Evolutionary conservation across 2,113 vertebrate species (phyloP).

Genomic region (Paramisgurnus dabryanus): DNA sequence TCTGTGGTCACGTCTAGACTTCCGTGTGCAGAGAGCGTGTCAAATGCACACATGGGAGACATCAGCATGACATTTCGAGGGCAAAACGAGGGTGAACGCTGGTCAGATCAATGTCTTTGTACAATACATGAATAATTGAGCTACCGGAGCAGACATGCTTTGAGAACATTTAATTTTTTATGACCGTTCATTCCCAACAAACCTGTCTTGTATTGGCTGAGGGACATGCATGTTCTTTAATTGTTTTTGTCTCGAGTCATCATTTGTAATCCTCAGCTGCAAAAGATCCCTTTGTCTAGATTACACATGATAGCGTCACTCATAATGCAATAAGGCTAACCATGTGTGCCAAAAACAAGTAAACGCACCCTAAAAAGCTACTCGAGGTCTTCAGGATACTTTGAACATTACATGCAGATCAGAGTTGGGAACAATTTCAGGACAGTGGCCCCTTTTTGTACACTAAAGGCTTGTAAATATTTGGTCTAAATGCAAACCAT

Average conservation of each 20-base stretch:
- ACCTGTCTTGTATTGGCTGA: conserved; percentile 12
- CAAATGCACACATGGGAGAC: conserved; percentile 37
- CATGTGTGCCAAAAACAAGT: too few relatives aligned
- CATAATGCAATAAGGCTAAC: too few relatives aligned
- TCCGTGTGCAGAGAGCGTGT: conserved; percentile 9
- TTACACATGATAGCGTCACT: too few relatives aligned
- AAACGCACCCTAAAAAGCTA: too few relatives aligned
- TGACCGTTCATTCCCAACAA: conserved; percentile 43
- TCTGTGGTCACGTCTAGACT: conserved; percentile 34
- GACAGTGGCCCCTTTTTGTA: too few relatives aligned
- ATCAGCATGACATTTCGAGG: conserved; percentile 50
- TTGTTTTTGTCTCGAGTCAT: not conserved
- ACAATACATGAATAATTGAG: conserved; percentile 48
- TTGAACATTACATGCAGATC: too few relatives aligned
- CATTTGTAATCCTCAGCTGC: not conserved
- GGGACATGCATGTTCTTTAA: not conserved
- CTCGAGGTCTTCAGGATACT: too few relatives aligned
- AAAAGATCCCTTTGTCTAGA: too few relatives aligned
- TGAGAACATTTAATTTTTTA: conserved; percentile 47
- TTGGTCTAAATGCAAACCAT: too few relatives aligned
- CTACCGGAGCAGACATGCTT: conserved; percentile 13
- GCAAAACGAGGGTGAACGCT: conserved; percentile 39
- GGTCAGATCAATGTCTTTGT: conserved; percentile 45
- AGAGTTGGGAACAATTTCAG: too few relatives aligned
- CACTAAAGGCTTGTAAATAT: too few relatives aligned